Evolutionary conservation across 2,888 invertebrate genomes (phyloP).

Genomic region (Rugalucina vietnamica): DNA sequence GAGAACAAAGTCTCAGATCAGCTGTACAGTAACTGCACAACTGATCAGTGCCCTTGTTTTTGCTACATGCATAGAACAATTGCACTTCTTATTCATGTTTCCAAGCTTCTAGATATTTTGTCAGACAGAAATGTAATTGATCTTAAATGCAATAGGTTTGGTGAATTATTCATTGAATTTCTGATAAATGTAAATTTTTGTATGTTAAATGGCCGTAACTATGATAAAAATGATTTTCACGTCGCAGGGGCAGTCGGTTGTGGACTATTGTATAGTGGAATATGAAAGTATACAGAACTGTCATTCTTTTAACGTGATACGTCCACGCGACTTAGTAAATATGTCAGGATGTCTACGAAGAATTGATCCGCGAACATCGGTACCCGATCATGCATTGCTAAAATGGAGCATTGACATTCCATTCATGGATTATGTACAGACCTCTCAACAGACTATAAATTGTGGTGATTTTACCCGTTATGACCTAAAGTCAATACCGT

Average conservation of each 20-base stretch:
- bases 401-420: neutral
- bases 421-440: neutral
- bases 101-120: too few relatives aligned
- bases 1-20: too few relatives aligned
- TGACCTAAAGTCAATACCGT: neutral
- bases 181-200: neutral
- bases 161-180: neutral
- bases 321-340: neutral
- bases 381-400: neutral
- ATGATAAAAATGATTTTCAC: neutral
- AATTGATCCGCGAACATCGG: neutral
- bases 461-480: neutral
- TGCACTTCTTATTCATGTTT: too few relatives aligned
- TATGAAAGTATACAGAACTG: neutral
- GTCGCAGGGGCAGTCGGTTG: neutral
- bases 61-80: too few relatives aligned
- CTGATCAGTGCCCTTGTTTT: too few relatives aligned
- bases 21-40: too few relatives aligned
- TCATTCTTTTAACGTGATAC: neutral
- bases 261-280: neutral
- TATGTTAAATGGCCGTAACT: constrained; percentile 6
- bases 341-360: neutral
- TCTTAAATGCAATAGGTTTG: neutral
- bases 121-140: constrained; percentile 16
- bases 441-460: neutral